These are phyloP conservation scores for Oreochromis spilurus DNA, from an alignment of 2,113 vertebrate genomes.

Conservation along the genomic window DNA sequence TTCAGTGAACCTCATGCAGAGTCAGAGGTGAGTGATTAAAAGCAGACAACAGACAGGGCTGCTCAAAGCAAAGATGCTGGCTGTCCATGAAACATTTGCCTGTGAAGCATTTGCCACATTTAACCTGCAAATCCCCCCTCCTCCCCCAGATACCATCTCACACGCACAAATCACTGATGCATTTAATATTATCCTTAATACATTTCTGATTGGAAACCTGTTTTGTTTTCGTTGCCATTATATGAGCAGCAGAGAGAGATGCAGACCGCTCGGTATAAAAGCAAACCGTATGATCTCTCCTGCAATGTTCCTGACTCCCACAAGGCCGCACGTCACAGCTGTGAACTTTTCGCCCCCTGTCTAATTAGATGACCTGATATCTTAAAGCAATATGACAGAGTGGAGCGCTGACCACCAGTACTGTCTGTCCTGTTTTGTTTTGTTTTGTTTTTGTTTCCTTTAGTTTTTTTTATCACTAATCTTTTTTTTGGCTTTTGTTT, in stretches of 20 bases:
- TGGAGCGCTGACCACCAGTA: conserved; percentile 10
- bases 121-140: neutral
- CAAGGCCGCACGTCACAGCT: conserved; percentile 52
- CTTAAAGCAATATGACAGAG: conserved; percentile 49
- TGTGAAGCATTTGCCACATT: neutral
- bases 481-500: conserved; percentile 6
- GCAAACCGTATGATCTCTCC: conserved; percentile 41
- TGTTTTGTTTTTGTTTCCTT: neutral
- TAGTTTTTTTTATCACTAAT: neutral
- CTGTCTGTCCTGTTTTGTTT: conserved; percentile 12
- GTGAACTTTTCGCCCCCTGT: conserved; percentile 61
- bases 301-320: conserved; percentile 42
- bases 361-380: conserved; percentile 65
- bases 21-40: neutral
- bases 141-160: neutral
- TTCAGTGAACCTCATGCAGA: neutral
- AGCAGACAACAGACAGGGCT: neutral
- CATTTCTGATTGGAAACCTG: neutral
- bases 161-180: neutral
- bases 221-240: neutral
- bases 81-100: neutral
- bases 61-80: neutral
- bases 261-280: conserved; percentile 29
- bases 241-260: conserved; percentile 8
- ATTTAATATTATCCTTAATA: neutral